Evolutionary conservation across 1,140 invertebrate genomes (phyloP), one percentile per base, ranked within the genome.

Genomic region (Neotoxoptera formosana): DNA sequence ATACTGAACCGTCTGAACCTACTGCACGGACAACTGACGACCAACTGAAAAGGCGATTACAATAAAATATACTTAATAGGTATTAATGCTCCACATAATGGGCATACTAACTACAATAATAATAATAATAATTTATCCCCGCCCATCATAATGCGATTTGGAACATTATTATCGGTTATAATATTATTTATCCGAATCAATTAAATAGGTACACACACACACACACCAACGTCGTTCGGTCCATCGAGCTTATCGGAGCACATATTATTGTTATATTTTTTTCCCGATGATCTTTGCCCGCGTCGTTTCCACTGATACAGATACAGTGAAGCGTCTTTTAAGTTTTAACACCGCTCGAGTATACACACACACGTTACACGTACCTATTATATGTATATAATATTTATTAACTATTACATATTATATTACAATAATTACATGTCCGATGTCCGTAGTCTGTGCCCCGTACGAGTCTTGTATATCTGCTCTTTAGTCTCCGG

Each of bases 241-340:
- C 60, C 60, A 76, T 76, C 60, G n/a, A 76, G 60, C 60, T 76
- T 76, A 76, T 76, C 60, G n/a, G 30, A 14, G 14, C 30, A n/a
- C 30, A 76, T 76, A 76, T 67, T 67, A 67, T n/a, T 76, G 14
- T 76, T n/a, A 76, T 76, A 76, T n/a, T 76, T 76, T n/a, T 14
- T 76, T 76, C n/a, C 14, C n/a, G n/a, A 76, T 76, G 60, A 76
- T 76, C 60, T 76, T 76, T 76, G 60, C 60, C 60, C 60, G 60
- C 30, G 60, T 76, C 21, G 20, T 53, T 21, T 53, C 17, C 60
- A 17, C 60, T n/a, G 1, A 76, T 76, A 41, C 41, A 41, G 41
- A 41, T 41, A 41, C n/a, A 76, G 60, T 76, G 60, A 76, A n/a
- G 60, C 60, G 60, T n/a, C 60, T 76, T 53, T 53, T 53, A 53